Base-by-base conservation (phyloP, 1,140 invertebrate genomes). In the Stenopsyche tienmushanensis region DNA sequence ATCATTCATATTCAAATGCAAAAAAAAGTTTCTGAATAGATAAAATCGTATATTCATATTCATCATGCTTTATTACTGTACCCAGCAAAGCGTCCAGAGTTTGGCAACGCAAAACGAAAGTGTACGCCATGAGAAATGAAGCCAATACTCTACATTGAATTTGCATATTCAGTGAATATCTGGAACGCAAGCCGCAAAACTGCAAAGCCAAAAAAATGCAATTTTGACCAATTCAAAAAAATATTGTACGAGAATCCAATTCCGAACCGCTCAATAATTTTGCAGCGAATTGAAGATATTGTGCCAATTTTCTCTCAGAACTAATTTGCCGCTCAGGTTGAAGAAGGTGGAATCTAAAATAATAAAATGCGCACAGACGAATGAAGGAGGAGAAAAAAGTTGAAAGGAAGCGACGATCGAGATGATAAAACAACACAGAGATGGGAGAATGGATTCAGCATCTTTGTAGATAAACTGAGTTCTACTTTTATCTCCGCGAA, bases 371-470 rank as follows among this genome's bases (percentile, higher is more conserved):
- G 13, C 5, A 34, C 13, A 7, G 29, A 34, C 13, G 13, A 34
- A 34, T 5, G 29, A 34, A 34, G 24, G 34, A 57, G 42, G 17
- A 18, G 21, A 24, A 21, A 57, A 17, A 39, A 39, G 26, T 17
- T 2, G 10, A 39, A 34, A 10, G 15, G 29, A 41, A 18, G 26
- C 26, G 21, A 34, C 29, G 29, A 34, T 34, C 5, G 39, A 57
- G 54, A 57, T 60, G 57, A 47, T 45, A 60, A 60, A 60, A 60
- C 42, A 47, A 60, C 57, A 47, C 42, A 25, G 42, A 18, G 57
- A 47, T 24, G 25, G 23, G 1, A 13, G 41, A 57, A 20, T 34
- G 13, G 29, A 34, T 34, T 34, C 29, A 13, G 29, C 29, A 34
- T 34, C 29, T 34, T 34, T 34, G 29, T 34, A 57, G 54, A 57